Percentiles rank a stretch among this genome's conserved stretches.
phyloP scores from a whole-genome alignment of 2,113 vertebrate species.

The Trematocara zebra region DNA sequence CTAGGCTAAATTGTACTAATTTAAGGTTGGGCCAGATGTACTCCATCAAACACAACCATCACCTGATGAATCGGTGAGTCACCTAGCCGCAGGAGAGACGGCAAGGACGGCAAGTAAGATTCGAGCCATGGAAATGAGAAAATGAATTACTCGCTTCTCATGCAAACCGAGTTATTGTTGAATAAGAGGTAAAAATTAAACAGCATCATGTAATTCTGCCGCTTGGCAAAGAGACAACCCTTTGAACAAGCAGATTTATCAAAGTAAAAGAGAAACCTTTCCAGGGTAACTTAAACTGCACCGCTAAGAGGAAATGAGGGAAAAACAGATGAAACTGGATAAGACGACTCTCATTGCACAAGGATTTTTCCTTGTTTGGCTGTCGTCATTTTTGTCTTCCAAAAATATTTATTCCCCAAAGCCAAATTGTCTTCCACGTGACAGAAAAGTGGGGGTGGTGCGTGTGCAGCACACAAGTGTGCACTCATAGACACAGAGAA shows the following conservation, averaged over 20 bases:
- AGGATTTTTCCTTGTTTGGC: constrained; percentile 36
- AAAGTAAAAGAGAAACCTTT: not conserved
- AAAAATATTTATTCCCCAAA: constrained; percentile 59
- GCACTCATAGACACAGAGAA: not conserved
- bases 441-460: constrained; percentile 22
- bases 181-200: constrained; percentile 26
- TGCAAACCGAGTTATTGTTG: constrained; percentile 11
- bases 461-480: not conserved
- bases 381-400: constrained; percentile 44
- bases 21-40: constrained; percentile 43
- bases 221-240: not conserved
- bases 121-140: not conserved
- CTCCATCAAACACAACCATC: constrained; percentile 45
- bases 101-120: constrained; percentile 25
- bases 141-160: constrained; percentile 9
- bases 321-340: constrained; percentile 5
- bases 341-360: not conserved
- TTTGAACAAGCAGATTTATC: not conserved
- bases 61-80: constrained; percentile 54
- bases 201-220: not conserved
- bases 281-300: not conserved
- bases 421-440: constrained; percentile 51
- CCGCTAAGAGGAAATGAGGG: not conserved
- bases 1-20: constrained; percentile 44
- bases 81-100: constrained; percentile 22